Conservation (phyloP, 1,140 invertebrate genomes). For the Diabrotica virgifera region DNA sequence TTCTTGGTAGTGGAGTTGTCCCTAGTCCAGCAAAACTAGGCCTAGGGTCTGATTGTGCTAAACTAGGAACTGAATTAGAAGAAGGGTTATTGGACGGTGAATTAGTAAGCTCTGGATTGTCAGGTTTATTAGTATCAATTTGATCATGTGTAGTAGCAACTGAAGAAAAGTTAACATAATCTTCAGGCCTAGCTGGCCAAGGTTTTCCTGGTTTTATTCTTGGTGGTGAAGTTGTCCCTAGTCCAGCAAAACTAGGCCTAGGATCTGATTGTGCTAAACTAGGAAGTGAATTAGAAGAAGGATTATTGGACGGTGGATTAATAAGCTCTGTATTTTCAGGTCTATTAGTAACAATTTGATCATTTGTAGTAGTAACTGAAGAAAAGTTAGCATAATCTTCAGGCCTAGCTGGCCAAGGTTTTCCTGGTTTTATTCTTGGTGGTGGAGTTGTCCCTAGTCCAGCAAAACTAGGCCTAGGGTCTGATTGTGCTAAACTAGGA, state of each 20-base stretch:
- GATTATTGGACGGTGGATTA: not conserved
- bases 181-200: constrained; percentile 20
- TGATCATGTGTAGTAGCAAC: not conserved
- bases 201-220: constrained; percentile 11
- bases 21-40: constrained; percentile 15
- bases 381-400: not conserved
- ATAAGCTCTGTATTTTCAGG: not conserved
- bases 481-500: not conserved
- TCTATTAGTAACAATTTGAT: not conserved
- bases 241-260: not conserved
- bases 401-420: constrained; percentile 19
- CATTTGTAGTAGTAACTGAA: not conserved
- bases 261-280: not conserved
- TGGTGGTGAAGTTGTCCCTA: not conserved
- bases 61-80: not conserved
- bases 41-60: no score
- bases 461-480: constrained; percentile 17
- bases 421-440: constrained; percentile 6
- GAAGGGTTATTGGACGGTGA: not conserved
- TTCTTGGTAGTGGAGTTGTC: not conserved
- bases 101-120: no score
- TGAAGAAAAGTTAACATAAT: not conserved
- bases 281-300: not conserved
- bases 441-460: not conserved
- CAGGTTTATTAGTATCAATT: not conserved